Conservation (phyloP, 1,140 invertebrate species). For the Psix sp. region DNA sequence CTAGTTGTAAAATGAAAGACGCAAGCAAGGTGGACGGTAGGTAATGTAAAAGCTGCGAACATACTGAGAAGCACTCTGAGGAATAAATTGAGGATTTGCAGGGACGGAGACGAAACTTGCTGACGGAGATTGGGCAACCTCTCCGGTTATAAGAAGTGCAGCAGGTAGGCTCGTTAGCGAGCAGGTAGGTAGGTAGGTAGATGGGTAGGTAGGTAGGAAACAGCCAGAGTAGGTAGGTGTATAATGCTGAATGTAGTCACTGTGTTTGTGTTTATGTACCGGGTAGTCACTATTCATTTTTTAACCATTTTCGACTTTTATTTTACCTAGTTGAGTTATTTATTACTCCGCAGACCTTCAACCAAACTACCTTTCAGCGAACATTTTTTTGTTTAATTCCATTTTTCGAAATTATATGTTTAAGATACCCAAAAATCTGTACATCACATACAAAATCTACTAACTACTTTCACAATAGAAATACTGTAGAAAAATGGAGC, state of each 20-base stretch:
- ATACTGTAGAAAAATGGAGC: too few species aligned
- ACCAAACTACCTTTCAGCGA: not conserved
- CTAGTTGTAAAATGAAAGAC: constrained; percentile 64
- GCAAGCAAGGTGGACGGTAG: constrained; percentile 33
- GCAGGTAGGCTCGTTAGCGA: constrained; percentile 76
- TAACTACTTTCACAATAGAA: too few species aligned
- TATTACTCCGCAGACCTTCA: not conserved
- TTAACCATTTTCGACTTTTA: not conserved
- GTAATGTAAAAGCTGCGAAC: constrained; percentile 22
- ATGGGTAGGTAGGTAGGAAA: constrained; percentile 75
- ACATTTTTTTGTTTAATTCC: not conserved
- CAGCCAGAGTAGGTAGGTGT: constrained; percentile 63
- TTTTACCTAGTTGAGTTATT: constrained; percentile 2
- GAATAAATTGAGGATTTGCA: constrained; percentile 37
- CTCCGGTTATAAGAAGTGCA: constrained; percentile 72
- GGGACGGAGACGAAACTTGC: constrained; percentile 24
- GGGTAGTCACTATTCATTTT: constrained; percentile 61
- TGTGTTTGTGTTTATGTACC: constrained; percentile 68
- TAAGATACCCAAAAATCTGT: too few species aligned
- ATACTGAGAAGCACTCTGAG: constrained; percentile 13
- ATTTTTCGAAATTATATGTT: not conserved
- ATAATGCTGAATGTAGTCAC: constrained; percentile 70
- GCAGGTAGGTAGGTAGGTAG: constrained; percentile 74
- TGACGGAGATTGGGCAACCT: constrained; percentile 52
- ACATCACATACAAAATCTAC: too few species aligned